phyloP scores from a whole-genome alignment of 2,888 invertebrate genomes.

The Sarcophaga carnaria region DNA sequence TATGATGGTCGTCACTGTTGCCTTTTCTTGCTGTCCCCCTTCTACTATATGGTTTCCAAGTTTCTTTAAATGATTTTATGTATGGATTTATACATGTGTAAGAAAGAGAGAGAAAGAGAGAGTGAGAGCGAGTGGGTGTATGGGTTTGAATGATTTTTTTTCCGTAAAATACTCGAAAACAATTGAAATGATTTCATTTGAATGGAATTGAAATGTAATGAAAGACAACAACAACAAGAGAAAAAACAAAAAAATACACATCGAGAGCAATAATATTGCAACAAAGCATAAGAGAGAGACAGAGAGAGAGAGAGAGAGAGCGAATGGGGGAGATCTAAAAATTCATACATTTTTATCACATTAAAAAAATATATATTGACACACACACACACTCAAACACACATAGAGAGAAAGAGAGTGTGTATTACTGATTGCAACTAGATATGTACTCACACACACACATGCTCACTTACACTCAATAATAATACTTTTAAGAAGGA shows the following conservation, averaged over 20 bases:
- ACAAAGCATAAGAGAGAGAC: background rate
- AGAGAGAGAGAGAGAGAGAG: background rate
- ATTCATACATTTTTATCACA: background rate
- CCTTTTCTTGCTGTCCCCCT: background rate
- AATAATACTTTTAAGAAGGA: slow-evolving; percentile 52
- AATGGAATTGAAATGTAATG: slow-evolving; percentile 58
- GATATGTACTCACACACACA: background rate
- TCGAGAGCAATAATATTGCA: background rate
- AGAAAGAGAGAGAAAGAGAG: background rate
- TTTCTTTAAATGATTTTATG: background rate
- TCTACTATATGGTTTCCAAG: background rate
- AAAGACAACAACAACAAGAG: background rate
- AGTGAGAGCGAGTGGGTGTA: background rate
- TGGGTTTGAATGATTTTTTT: background rate
- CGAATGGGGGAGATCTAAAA: background rate
- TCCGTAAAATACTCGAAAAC: slow-evolving; percentile 34
- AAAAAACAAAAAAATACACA: background rate
- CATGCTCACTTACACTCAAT: slow-evolving; percentile 9
- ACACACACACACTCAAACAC: background rate
- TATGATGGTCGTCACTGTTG: background rate
- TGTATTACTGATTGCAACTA: too few relatives aligned
- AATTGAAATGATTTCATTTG: slow-evolving; percentile 69
- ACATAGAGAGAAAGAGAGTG: background rate
- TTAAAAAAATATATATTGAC: background rate
- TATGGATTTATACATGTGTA: slow-evolving; percentile 15